Evolutionary conservation across 2,113 vertebrate genomes (phyloP).

Genomic region (Psilopogon haemacephalus): DNA sequence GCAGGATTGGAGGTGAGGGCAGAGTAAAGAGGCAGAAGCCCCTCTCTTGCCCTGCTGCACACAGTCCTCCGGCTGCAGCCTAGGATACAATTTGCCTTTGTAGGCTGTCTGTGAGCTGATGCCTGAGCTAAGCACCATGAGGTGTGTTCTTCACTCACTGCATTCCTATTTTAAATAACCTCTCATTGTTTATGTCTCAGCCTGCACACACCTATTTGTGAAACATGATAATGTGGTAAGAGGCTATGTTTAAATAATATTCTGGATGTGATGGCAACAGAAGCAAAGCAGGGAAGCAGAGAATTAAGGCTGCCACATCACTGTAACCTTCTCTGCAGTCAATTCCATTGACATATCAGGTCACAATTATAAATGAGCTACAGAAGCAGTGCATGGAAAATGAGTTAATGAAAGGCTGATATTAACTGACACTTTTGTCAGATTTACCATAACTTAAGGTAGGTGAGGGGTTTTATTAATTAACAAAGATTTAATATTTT

Average conservation of each 20-base stretch:
- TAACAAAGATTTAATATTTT: not conserved
- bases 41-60: too few species aligned
- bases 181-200: not conserved
- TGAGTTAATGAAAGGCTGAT: not conserved
- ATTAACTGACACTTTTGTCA: not conserved
- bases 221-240: not conserved
- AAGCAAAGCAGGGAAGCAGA: not conserved
- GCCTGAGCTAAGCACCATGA: not conserved
- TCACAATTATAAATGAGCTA: not conserved
- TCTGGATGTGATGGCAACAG: not conserved
- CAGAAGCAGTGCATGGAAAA: not conserved
- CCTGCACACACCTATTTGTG: not conserved
- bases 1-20: too few species aligned
- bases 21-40: too few species aligned
- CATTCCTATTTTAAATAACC: not conserved
- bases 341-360: not conserved
- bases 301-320: not conserved
- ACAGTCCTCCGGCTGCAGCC: too few species aligned
- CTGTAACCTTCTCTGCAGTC: not conserved
- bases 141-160: not conserved
- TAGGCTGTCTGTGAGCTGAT: not conserved
- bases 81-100: not conserved
- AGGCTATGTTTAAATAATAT: not conserved
- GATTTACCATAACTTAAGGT: not conserved
- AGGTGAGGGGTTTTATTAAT: accelerated